A percentile compares a stretch with the other conserved stretches of the same genome.
Conservation (phyloP, 2,888 invertebrate genomes). For the Ophion costatus region DNA sequence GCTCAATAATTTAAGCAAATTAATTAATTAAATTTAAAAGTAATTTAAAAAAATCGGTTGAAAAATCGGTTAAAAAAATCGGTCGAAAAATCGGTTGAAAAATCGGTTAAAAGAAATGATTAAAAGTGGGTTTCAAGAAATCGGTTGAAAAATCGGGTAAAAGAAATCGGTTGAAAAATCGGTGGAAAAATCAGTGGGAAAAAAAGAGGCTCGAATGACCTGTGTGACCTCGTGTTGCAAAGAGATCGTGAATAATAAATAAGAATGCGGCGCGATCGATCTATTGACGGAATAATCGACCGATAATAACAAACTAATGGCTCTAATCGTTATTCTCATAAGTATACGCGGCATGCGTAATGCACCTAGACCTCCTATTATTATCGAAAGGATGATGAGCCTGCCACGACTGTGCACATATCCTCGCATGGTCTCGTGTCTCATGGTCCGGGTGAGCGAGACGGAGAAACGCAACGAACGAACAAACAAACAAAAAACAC, state of each 20-base stretch:
- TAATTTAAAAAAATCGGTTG: too few species aligned
- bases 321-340: conserved; percentile 30
- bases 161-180: not conserved
- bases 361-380: conserved; percentile 23
- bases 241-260: conserved; percentile 13
- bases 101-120: too few species aligned
- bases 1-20: too few species aligned
- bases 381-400: conserved; percentile 37
- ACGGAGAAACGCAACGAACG: not conserved
- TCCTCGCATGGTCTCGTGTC: conserved; percentile 44
- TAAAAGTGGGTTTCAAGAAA: too few species aligned
- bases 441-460: not conserved
- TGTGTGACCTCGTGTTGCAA: not conserved
- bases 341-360: conserved; percentile 32
- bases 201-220: not conserved
- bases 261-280: conserved; percentile 27
- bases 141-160: too few species aligned
- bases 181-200: not conserved
- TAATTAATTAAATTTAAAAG: too few species aligned
- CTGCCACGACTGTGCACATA: not conserved
- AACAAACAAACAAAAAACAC: conserved; percentile 4
- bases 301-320: conserved; percentile 51
- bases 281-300: conserved; percentile 43
- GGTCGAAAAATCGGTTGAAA: too few species aligned
- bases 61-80: too few species aligned